These are phyloP conservation scores for Notolabrus celidotus DNA, from an alignment of 2,797 vertebrate species.

Conservation along the genomic window DNA sequence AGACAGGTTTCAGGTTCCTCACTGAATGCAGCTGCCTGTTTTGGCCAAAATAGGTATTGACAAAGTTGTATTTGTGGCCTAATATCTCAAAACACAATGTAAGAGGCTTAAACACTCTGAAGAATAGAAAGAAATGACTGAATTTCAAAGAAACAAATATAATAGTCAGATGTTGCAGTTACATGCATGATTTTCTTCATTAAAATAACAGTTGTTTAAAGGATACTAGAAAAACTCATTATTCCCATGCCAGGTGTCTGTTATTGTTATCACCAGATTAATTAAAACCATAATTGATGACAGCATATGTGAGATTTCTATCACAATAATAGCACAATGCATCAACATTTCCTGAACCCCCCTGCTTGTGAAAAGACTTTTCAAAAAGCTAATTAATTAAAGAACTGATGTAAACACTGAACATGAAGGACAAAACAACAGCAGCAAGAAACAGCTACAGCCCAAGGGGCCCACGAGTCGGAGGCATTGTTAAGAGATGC, in stretches of 20 bases:
- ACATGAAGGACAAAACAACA: conserved; percentile 44
- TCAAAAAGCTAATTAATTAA: conserved; percentile 48
- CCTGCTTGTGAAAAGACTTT: conserved; percentile 4
- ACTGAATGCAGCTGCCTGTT: too few species aligned
- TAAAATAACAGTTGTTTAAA: not conserved
- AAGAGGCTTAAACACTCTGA: not conserved
- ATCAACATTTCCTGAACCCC: conserved; percentile 36
- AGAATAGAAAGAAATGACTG: not conserved
- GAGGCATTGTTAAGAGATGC: conserved; percentile 48
- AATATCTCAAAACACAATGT: not conserved
- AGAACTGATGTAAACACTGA: conserved; percentile 33
- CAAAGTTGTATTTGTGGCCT: too few species aligned
- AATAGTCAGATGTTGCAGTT: not conserved
- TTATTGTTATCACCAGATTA: conserved; percentile 5
- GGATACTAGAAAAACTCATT: not conserved
- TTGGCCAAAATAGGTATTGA: too few species aligned
- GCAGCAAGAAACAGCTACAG: conserved; percentile 26
- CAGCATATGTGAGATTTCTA: conserved; percentile 16
- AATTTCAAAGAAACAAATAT: not conserved
- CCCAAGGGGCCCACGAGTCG: conserved; percentile 26
- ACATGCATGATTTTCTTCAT: not conserved
- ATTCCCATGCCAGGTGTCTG: not conserved
- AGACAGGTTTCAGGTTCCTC: too few species aligned
- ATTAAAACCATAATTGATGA: conserved; percentile 13
- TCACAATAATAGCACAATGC: conserved; percentile 1